Base-by-base conservation (phyloP, 2,888 invertebrate species). In the Malacosoma neustria region DNA sequence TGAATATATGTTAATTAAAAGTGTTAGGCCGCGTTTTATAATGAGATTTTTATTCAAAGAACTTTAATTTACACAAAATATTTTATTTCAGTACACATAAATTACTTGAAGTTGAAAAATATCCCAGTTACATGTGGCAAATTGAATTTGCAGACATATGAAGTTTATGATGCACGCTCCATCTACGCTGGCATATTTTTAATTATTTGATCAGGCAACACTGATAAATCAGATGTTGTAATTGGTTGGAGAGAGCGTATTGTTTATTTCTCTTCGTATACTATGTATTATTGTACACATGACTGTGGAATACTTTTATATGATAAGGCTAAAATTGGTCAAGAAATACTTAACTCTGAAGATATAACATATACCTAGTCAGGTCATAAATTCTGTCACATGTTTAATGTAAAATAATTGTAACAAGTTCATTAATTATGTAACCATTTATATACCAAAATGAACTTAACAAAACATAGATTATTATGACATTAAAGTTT, bases 131-230 rank as follows among this genome's bases (percentile, higher is more conserved):
- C 57, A 64, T 70, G 67, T 61, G 49, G 67, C 62, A 79, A 77
- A 80, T 77, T 75, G 74, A 76, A 77, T 65, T 59, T 68, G 64
- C 57, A 61, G 61, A 63, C 63, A 51, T 46, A 45, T 40, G 41
- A 51, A 54, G 77, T 79, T 77, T 74, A 74, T 61, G 54, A 57
- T 47, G 36, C 39, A 38, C 49, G 49, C 56, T 56, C 61, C 62
- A 70, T 70, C 63, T 69, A 69, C 64, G 60, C 52, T 43, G 55
- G 63, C 49, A 61, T 62, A 70, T 77, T 77, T 82, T 85, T 77
- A 81, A 81, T 84, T 82, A 81, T 81, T 84, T 84, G 80, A 82
- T 82, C 80, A 71, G 68, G 58, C 62, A 61, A 51, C 61, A 61
- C 72, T 72, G 84, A 84, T 85, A 82, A 77, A 80, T 81, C 71